Evolutionary conservation across 2,113 vertebrate genomes (phyloP).

Genomic region (pig (Sus scrofa)): DNA sequence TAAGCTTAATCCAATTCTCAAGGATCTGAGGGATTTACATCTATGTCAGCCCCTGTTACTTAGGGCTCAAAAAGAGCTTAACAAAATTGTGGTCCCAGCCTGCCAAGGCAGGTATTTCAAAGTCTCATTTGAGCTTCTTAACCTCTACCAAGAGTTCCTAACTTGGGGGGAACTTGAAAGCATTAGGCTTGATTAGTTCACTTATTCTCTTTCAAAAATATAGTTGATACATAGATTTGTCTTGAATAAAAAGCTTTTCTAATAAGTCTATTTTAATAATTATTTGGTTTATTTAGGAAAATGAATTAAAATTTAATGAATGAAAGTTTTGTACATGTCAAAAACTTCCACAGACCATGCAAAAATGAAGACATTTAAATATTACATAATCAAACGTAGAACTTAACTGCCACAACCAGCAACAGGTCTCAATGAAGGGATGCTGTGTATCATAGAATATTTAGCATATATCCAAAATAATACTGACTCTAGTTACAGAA

Average conservation of each 20-base stretch:
- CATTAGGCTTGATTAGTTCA: neutral
- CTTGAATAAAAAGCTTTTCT: neutral
- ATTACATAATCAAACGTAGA: neutral
- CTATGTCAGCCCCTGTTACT: neutral
- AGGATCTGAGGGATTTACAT: neutral
- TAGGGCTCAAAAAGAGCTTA: neutral
- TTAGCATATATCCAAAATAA: neutral
- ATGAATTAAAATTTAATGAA: neutral
- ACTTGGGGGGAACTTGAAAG: neutral
- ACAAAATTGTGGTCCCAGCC: neutral
- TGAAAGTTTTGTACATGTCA: neutral
- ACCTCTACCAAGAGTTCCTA: neutral
- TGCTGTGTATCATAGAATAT: neutral
- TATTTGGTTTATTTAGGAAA: neutral
- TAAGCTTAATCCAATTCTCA: constrained; percentile 1
- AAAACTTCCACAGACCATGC: neutral
- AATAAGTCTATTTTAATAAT: neutral
- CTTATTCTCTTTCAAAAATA: constrained; percentile 20
- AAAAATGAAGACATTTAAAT: neutral
- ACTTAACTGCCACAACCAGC: neutral
- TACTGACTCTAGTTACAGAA: neutral
- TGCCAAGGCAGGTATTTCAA: neutral
- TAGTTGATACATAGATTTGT: neutral
- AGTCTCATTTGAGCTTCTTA: neutral
- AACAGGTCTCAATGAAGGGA: neutral